Percentiles rank a stretch among this genome's conserved stretches.
Evolutionary conservation across 2,113 vertebrate species (phyloP).

Genomic region (Oryzias javanicus): DNA sequence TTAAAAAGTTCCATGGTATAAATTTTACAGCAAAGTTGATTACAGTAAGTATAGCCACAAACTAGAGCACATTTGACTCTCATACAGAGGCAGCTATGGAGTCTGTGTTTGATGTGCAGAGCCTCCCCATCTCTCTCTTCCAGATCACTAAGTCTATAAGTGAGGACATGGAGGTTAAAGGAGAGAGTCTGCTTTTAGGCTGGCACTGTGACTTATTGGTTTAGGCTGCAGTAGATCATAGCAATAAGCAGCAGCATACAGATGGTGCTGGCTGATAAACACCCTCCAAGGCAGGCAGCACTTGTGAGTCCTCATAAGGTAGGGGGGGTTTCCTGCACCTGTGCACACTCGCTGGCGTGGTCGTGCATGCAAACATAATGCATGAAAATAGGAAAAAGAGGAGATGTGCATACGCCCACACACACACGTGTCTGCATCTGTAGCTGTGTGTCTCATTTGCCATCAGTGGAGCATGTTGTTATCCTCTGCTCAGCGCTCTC

Average conservation of each 20-base stretch:
- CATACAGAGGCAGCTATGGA: slow-evolving; percentile 35
- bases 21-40: slow-evolving; percentile 70
- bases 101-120: slow-evolving; percentile 58
- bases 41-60: slow-evolving; percentile 60
- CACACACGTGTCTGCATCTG: slow-evolving; percentile 46
- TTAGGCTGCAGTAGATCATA: slow-evolving; percentile 59
- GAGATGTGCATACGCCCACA: slow-evolving; percentile 1
- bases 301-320: slow-evolving; percentile 51
- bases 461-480: slow-evolving; percentile 77
- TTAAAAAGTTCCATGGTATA: slow-evolving; percentile 66
- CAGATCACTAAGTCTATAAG: slow-evolving; percentile 58
- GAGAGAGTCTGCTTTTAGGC: slow-evolving; percentile 51
- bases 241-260: slow-evolving; percentile 66
- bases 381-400: slow-evolving; percentile 21
- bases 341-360: slow-evolving; percentile 38
- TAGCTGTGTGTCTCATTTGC: slow-evolving; percentile 71
- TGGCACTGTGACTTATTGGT: slow-evolving; percentile 65
- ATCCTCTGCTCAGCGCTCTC: slow-evolving; percentile 70
- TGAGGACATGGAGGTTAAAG: slow-evolving; percentile 66
- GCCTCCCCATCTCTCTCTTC: slow-evolving; percentile 51
- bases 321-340: slow-evolving; percentile 65
- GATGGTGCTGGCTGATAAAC: slow-evolving; percentile 71
- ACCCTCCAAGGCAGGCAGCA: slow-evolving; percentile 51
- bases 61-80: slow-evolving; percentile 43
- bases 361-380: slow-evolving; percentile 47